Percentiles rank a stretch among this genome's conserved stretches.
Conservation (phyloP, 1,140 invertebrate genomes). For the Drosophila tsacasi region DNA sequence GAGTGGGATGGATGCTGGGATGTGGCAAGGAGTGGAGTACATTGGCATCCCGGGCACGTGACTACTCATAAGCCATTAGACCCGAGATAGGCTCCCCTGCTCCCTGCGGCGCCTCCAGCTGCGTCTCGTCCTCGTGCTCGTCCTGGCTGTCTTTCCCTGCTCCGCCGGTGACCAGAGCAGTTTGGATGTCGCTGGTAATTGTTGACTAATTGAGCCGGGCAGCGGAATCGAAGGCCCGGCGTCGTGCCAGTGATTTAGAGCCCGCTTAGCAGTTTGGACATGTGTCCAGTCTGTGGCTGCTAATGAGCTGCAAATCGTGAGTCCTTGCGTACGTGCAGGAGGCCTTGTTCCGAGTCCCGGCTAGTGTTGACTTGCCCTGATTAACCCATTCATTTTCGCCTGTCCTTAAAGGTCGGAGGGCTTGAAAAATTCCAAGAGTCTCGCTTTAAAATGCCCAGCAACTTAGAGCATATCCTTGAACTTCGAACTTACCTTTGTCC, state of each 20-base stretch:
- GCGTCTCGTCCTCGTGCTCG: background rate
- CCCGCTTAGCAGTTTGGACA: conserved; percentile 78
- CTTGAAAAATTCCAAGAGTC: background rate
- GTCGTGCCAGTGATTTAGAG: conserved; percentile 74
- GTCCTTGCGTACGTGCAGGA: conserved; percentile 67
- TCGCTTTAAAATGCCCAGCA: background rate
- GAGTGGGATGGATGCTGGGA: no score
- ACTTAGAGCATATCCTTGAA: background rate
- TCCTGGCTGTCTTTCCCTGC: conserved; percentile 23
- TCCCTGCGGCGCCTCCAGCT: background rate
- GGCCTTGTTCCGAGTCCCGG: conserved; percentile 35
- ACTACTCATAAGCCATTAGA: conserved; percentile 81
- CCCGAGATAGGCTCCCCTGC: conserved; percentile 25
- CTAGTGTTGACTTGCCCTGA: conserved; percentile 15
- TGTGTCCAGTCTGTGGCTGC: conserved; percentile 74
- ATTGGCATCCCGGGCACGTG: conserved; percentile 61
- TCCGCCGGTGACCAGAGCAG: conserved; percentile 36
- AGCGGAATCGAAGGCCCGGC: conserved; percentile 42
- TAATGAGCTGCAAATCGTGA: conserved; percentile 82
- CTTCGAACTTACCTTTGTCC: background rate
- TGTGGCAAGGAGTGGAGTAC: conserved; percentile 24
- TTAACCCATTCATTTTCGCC: conserved; percentile 32
- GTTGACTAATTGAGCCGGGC: conserved; percentile 76
- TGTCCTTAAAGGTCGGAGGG: background rate
- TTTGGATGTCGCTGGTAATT: conserved; percentile 77